Percentiles rank a stretch among this genome's conserved stretches.
phyloP scores from a whole-genome alignment of 2,888 invertebrate genomes.

The Hyposoter dolosus region DNA sequence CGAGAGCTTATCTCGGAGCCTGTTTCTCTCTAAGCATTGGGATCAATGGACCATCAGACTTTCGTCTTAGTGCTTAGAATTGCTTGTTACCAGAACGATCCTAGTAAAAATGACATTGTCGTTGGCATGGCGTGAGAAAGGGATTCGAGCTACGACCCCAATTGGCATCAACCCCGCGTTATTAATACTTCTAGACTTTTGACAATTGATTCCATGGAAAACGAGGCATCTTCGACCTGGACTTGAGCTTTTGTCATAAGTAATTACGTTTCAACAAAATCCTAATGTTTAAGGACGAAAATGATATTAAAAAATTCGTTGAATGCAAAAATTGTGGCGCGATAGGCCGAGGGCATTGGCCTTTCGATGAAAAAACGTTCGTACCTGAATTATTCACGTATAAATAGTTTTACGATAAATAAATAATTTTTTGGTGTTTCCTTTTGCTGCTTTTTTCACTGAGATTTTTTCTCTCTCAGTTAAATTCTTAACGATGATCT shows the following conservation, averaged over 20 bases:
- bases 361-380: neutral
- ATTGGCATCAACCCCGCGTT: conserved; percentile 8
- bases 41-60: conserved; percentile 65
- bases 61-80: conserved; percentile 54
- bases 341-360: neutral
- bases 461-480: neutral
- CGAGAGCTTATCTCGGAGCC: conserved; percentile 37
- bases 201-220: neutral
- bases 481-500: neutral
- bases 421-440: neutral
- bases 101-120: conserved; percentile 27
- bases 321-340: neutral
- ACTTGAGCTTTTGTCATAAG: neutral
- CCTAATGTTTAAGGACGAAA: neutral
- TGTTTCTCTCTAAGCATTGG: conserved; percentile 49
- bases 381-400: neutral
- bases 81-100: conserved; percentile 40
- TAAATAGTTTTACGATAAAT: neutral
- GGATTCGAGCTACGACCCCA: conserved; percentile 25
- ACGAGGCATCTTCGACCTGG: neutral
- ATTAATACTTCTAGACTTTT: neutral
- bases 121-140: conserved; percentile 24
- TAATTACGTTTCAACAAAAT: neutral
- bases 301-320: neutral
- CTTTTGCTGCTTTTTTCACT: neutral